phyloP scores from a whole-genome alignment of 2,113 vertebrate species.

The Puma concolor region DNA sequence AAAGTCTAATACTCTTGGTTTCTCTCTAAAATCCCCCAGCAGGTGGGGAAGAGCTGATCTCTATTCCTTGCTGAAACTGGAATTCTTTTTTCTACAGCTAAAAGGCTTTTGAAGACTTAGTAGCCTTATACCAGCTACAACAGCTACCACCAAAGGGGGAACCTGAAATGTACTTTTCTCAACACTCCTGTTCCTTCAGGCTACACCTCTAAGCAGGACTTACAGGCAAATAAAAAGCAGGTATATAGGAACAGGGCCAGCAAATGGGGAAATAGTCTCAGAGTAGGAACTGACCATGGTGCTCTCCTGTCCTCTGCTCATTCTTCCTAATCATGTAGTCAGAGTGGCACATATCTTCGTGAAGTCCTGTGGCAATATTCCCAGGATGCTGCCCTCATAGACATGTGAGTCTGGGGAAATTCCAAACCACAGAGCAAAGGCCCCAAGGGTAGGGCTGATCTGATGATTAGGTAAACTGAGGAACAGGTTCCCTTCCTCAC shows the following conservation, averaged over 20 bases:
- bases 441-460: not conserved
- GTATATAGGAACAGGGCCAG: constrained; percentile 47
- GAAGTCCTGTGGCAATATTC: constrained; percentile 88
- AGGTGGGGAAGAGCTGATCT: not conserved
- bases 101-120: constrained; percentile 84
- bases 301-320: not conserved
- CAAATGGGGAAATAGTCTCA: not conserved
- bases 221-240: constrained; percentile 83
- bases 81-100: constrained; percentile 67
- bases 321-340: constrained; percentile 2
- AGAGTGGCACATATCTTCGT: constrained; percentile 84
- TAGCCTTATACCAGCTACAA: constrained; percentile 84
- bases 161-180: not conserved
- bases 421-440: not conserved
- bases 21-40: not conserved
- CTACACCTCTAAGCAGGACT: constrained; percentile 84
- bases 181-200: constrained; percentile 41
- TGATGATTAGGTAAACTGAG: not conserved
- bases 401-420: constrained; percentile 84
- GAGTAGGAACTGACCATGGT: not conserved
- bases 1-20: not conserved
- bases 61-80: not conserved
- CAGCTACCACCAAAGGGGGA: constrained; percentile 60
- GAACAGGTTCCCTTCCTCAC: not conserved
- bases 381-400: constrained; percentile 83